Percentiles rank a stretch among this genome's conserved stretches.
These are phyloP conservation scores for Anorthoa munda DNA, from an alignment of 2,888 invertebrate species.

Conservation along the genomic window DNA sequence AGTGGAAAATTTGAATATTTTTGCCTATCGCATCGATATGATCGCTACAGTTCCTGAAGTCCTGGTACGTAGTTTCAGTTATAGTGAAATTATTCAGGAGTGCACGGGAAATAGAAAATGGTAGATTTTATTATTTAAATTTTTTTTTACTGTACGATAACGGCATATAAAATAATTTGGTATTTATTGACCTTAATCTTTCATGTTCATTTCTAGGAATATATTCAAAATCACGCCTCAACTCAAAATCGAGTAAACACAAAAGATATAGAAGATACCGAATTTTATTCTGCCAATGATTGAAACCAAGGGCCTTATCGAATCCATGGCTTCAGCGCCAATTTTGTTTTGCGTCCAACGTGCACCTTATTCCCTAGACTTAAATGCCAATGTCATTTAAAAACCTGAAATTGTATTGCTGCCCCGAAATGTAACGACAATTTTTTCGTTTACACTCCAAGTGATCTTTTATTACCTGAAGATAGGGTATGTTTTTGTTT, in stretches of 20 bases:
- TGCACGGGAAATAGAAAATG: slow-evolving; percentile 7
- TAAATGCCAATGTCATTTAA: slow-evolving; percentile 45
- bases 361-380: slow-evolving; percentile 32
- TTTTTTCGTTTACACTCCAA: slow-evolving; percentile 52
- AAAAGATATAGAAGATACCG: slow-evolving; percentile 75
- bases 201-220: slow-evolving; percentile 32
- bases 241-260: slow-evolving; percentile 74
- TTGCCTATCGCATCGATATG: slow-evolving; percentile 45
- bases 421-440: slow-evolving; percentile 40
- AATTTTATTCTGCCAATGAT: slow-evolving; percentile 80
- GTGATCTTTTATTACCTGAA: slow-evolving; percentile 61
- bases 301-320: slow-evolving; percentile 80
- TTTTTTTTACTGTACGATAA: neutral
- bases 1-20: slow-evolving; percentile 51
- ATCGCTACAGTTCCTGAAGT: slow-evolving; percentile 32
- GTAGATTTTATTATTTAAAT: slow-evolving; percentile 1
- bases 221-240: slow-evolving; percentile 61
- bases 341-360: slow-evolving; percentile 43
- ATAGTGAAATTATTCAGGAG: slow-evolving; percentile 30
- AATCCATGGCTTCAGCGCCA: slow-evolving; percentile 68
- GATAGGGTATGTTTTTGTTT: slow-evolving; percentile 69
- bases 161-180: slow-evolving; percentile 6
- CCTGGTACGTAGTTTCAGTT: slow-evolving; percentile 31
- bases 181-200: neutral
- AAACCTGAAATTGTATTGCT: slow-evolving; percentile 23